phyloP scores from a whole-genome alignment of 2,888 invertebrate genomes.

The Creontiades dilutus region DNA sequence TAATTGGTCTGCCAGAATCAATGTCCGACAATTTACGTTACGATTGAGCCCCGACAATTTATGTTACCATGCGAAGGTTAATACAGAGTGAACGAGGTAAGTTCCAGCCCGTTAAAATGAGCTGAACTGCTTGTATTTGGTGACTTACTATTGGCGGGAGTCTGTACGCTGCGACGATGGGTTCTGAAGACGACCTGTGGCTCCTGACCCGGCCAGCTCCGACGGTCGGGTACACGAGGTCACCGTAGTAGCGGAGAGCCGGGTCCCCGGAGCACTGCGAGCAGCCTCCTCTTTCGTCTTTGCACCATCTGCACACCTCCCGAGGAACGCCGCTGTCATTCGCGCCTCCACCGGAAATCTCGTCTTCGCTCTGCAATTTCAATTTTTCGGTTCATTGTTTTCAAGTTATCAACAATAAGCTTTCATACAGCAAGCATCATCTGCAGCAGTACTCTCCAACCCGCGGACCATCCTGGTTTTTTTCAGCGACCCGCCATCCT shows the following conservation, averaged over 20 bases:
- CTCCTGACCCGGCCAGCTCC: conserved; percentile 72
- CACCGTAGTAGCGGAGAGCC: conserved; percentile 75
- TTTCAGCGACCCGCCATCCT: no score
- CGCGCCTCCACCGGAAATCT: conserved; percentile 49
- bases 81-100: no score
- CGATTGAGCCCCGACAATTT: no score
- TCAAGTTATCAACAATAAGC: no score
- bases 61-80: no score
- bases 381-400: background rate
- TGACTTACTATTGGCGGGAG: conserved; percentile 77
- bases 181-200: conserved; percentile 77
- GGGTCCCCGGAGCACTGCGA: conserved; percentile 74
- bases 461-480: no score
- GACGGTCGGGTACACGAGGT: conserved; percentile 72
- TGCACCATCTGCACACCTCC: conserved; percentile 74
- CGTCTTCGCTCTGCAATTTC: conserved; percentile 72
- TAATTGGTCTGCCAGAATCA: no score
- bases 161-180: conserved; percentile 77
- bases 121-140: no score
- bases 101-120: no score
- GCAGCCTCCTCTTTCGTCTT: conserved; percentile 74
- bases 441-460: no score
- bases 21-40: no score
- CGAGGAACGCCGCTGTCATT: conserved; percentile 32
- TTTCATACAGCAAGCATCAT: no score